Conservation (phyloP, 2,888 invertebrate genomes). For the Ditylenchus weischeri region DNA sequence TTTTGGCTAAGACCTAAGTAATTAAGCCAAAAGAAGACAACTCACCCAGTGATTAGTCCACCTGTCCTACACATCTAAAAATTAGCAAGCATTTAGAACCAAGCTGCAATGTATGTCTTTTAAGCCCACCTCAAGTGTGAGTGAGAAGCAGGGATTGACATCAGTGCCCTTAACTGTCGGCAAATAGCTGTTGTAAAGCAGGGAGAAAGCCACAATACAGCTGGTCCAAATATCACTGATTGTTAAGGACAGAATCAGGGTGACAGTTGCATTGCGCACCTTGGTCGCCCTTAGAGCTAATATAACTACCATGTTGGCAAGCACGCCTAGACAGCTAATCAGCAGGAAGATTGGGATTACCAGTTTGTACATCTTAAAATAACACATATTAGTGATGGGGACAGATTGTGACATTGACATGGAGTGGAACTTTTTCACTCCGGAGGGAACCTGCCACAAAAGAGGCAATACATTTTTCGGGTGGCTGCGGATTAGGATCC, state of each 20-base stretch:
- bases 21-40: no score
- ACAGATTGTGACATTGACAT: no score
- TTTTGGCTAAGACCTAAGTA: no score
- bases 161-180: slow-evolving; percentile 39
- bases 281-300: slow-evolving; percentile 39
- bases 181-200: slow-evolving; percentile 42
- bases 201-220: slow-evolving; percentile 38
- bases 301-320: slow-evolving; percentile 40
- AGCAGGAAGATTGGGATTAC: slow-evolving; percentile 39
- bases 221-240: slow-evolving; percentile 44
- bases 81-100: neutral
- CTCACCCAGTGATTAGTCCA: slow-evolving; percentile 35
- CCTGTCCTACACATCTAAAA: slow-evolving; percentile 40
- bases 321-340: slow-evolving; percentile 34
- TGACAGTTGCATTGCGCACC: slow-evolving; percentile 41
- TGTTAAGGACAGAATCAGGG: slow-evolving; percentile 35
- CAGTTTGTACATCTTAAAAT: slow-evolving; percentile 37
- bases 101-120: no score
- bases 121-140: slow-evolving; percentile 31
- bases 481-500: no score
- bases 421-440: no score
- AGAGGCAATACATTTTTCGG: no score
- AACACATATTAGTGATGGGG: neutral
- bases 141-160: slow-evolving; percentile 39
- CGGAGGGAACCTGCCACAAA: no score